Evolutionary conservation across 92 coral and sea anemone genomes (phyloP).

Genomic region (Pocillopora meandrina): DNA sequence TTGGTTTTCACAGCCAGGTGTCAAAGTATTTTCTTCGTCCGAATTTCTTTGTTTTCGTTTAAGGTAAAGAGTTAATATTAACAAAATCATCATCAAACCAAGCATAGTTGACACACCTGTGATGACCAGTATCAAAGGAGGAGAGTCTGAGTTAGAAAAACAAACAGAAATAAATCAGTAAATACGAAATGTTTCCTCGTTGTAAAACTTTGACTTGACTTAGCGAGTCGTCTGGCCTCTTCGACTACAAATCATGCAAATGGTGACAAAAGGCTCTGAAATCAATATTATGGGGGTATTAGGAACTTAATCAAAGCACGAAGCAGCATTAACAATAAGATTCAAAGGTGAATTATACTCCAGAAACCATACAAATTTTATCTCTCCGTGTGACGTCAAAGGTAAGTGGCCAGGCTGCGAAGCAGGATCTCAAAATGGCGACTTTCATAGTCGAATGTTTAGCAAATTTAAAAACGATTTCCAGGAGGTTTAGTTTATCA

Average conservation of each 20-base stretch:
- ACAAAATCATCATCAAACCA: conserved; percentile 33
- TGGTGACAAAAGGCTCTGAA: too few relatives aligned
- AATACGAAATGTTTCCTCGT: not conserved
- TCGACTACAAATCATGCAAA: too few relatives aligned
- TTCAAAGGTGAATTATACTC: not conserved
- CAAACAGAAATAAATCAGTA: not conserved
- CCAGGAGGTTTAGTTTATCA: too few relatives aligned
- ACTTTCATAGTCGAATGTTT: too few relatives aligned
- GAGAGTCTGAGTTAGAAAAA: conserved; percentile 28
- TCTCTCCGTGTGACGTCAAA: not conserved
- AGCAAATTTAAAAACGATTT: too few relatives aligned
- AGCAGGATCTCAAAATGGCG: too few relatives aligned
- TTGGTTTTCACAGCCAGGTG: conserved; percentile 24
- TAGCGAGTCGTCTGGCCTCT: too few relatives aligned
- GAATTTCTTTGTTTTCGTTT: conserved; percentile 40
- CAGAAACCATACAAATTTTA: not conserved
- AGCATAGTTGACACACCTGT: conserved; percentile 37
- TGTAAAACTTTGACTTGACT: too few relatives aligned
- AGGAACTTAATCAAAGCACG: too few relatives aligned
- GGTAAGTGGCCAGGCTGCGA: too few relatives aligned
- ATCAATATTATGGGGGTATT: too few relatives aligned
- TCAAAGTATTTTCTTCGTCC: conserved; percentile 23
- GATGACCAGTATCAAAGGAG: conserved; percentile 23
- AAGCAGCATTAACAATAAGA: too few relatives aligned
- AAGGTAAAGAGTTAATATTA: conserved; percentile 37